Evolutionary conservation across 64 coral and sea anemone species (phyloP), one percentile per base, ranked within the genome.

Genomic region (Montipora foliosa): DNA sequence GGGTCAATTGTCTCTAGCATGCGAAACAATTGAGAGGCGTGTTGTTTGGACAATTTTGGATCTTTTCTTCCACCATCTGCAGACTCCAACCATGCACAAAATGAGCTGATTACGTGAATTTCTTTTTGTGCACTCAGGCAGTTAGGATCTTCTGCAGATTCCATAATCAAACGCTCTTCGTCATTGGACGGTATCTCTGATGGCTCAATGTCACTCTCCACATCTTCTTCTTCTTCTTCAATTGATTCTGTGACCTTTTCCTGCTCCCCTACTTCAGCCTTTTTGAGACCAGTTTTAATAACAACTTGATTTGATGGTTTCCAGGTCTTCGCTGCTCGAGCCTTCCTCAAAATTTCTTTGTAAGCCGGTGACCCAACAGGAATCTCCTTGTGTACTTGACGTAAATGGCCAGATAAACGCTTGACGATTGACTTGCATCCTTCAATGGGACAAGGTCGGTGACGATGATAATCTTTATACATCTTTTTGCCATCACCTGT

Each of bases 1-100:
- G 74, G 44, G 66, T 91, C 77, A 91, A 91, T 91, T 81, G 12
- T 91, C 46, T 91, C 5, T 61, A 81, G 75, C 12, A 91, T 81
- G 81, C 78, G 77, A 58, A 72, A 51, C 89, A 91, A 81, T 15
- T 91, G 78, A 6, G 64, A 91, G 29, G 14, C 88, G 68, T 80
- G 8, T 67, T 91, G 89, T 25, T 72, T 81, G 44, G 89, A 91
- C 46, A 91, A 14, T 49, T 91, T 91, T 37, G 70, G 20, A 44
- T 81, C 50, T 10, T 91, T 91, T 91, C 62, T 91, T 25, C 89
- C 89, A 10, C 78, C 89, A 80, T 91, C 78, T 50, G 37, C 89
- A 73, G 89, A 91, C 77, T 81, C 62, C 79, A 91, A 91, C 89
- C 89, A 91, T 2, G 24, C 47, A 59, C 59, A 67, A n/a, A 83